Percentiles rank a stretch among this genome's conserved stretches.
These are phyloP conservation scores for Malurus alboscapulatus DNA, from an alignment of 2,113 vertebrate species.

Conservation along the genomic window DNA sequence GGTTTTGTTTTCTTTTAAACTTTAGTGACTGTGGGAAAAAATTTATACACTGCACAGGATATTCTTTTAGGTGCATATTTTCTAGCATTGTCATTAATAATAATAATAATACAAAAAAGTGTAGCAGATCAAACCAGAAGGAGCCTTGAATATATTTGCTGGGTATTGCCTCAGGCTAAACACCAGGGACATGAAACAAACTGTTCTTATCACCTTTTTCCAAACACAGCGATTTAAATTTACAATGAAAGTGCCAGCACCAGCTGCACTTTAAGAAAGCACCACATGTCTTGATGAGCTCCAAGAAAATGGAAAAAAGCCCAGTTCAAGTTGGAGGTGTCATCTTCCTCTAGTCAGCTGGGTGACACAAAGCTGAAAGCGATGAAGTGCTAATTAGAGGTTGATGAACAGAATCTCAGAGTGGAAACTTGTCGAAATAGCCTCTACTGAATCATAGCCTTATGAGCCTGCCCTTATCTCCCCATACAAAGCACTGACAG, in stretches of 20 bases:
- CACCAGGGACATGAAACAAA: conserved; percentile 78
- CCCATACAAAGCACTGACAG: conserved; percentile 7
- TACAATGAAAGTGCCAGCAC: conserved; percentile 75
- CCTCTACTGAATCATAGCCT: conserved; percentile 62
- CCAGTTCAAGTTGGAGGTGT: conserved; percentile 75
- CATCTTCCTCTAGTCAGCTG: conserved; percentile 75
- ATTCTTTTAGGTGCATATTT: conserved; percentile 40
- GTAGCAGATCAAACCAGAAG: conserved; percentile 72
- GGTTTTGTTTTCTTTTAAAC: conserved; percentile 23
- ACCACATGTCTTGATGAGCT: conserved; percentile 75
- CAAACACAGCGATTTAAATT: conserved; percentile 79
- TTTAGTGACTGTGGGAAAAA: not conserved
- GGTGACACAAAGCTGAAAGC: conserved; percentile 77
- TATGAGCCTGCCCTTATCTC: conserved; percentile 51
- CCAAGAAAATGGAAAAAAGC: conserved; percentile 76
- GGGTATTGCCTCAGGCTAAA: conserved; percentile 72
- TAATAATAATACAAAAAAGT: conserved; percentile 58
- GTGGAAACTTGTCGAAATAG: conserved; percentile 67
- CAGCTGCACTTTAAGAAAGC: conserved; percentile 80
- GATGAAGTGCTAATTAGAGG: conserved; percentile 83
- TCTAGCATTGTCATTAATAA: conserved; percentile 54
- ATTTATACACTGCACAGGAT: not conserved
- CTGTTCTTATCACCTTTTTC: conserved; percentile 78
- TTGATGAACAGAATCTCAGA: conserved; percentile 71
- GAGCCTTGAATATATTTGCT: conserved; percentile 68